Conservation (phyloP, 2,797 vertebrate species). For the Tenualosa thibaudeaui region DNA sequence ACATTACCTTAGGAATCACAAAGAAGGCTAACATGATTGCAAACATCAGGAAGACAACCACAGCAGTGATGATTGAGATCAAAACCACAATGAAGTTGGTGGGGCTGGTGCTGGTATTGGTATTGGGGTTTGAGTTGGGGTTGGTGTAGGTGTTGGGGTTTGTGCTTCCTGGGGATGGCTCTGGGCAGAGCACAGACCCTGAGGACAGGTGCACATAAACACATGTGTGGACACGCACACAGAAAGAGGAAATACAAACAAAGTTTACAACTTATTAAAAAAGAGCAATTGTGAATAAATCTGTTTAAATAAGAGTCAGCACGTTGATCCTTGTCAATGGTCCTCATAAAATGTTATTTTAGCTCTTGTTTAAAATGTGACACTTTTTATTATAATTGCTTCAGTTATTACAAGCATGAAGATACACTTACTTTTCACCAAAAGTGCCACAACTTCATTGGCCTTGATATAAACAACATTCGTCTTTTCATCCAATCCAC, state of each 20-base stretch:
- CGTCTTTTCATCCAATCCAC: rapidly evolving
- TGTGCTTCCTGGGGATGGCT: too few relatives aligned
- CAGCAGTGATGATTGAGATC: conserved; percentile 1
- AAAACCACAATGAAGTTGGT: background rate
- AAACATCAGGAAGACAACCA: conserved; percentile 11
- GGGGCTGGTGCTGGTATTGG: background rate
- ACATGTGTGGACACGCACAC: background rate
- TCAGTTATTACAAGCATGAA: too few relatives aligned
- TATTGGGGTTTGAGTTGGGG: conserved; percentile 3
- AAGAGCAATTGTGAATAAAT: too few relatives aligned
- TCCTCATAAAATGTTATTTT: too few relatives aligned
- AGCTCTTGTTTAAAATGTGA: too few relatives aligned
- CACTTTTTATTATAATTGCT: too few relatives aligned
- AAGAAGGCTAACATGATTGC: background rate
- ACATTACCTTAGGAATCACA: background rate
- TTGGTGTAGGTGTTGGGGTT: background rate
- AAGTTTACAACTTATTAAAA: too few relatives aligned
- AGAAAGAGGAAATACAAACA: background rate
- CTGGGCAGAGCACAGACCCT: background rate
- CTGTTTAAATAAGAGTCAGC: too few relatives aligned
- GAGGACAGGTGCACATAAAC: background rate
- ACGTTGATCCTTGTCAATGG: too few relatives aligned
- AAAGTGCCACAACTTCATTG: conserved; percentile 3
- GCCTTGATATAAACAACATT: background rate
- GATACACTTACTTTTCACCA: conserved; percentile 3